Evolutionary conservation across 2,113 vertebrate genomes (phyloP), one percentile per base, ranked within the genome.

Genomic region (Hippocampus abdominalis): DNA sequence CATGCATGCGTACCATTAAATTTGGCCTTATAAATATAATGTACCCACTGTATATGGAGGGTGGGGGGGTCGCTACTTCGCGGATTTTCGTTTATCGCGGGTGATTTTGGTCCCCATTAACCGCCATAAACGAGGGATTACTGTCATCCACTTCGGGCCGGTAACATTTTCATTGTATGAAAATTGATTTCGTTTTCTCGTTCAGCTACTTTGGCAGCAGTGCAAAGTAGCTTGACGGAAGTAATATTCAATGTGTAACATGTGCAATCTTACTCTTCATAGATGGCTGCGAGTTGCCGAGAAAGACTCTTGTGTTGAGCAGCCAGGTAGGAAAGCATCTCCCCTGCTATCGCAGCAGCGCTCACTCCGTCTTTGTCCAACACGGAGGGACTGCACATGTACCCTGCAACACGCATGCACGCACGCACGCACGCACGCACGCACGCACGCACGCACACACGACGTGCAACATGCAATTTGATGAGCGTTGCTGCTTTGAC

Each of bases 321-420:
- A 70, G 93, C 93, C 74, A 99, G 88, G 85, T 93, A 96, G 56
- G 94, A 94, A 23, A 93, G 87, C 92, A 98, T 86, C 88, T 99
- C 97, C 0, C 95, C 96, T 6, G 92, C 90, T 65, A 99, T 97
- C 74, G 94, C 96, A 2, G 96, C 96, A 0, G 94, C 96, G 5
- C 97, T 99, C 65, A 99, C 94, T 25, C 97, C 97, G 49, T 99
- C 97, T 86, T 99, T 99, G 89, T 99, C 97, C 90, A 98, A 77
- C n/a, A 98, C 97, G 51, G 89, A 92, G 20, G 95, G 91, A 76
- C 94, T 94, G 82, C 97, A 98, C 97, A 99, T 99, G 49, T 98
- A 99, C 0, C 97, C 97, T 99, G 74, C 9, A 73, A 72, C 32
- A 81, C 62, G 83, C 59, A 76, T 39, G 79, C 20, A 78, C 23